phyloP scores from a whole-genome alignment of 2,888 invertebrate species.

The Xestia rhomboidea region DNA sequence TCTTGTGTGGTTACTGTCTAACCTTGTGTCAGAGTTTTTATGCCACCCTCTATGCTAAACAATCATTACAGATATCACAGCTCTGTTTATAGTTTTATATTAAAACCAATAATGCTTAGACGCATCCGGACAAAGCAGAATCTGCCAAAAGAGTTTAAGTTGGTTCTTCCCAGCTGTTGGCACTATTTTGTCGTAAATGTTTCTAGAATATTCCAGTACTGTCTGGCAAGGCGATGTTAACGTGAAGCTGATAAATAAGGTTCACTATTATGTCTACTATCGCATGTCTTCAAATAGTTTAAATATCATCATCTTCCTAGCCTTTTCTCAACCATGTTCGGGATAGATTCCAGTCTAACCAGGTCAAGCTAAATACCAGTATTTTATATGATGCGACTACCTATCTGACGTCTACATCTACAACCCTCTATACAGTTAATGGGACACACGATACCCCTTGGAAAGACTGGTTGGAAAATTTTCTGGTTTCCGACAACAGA shows the following conservation, averaged over 20 bases:
- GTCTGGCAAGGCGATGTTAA: background rate
- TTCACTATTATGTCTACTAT: background rate
- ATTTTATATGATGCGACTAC: background rate
- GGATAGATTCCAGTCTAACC: background rate
- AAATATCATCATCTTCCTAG: background rate
- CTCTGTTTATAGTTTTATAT: background rate
- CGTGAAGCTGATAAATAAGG: background rate
- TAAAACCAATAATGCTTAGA: background rate
- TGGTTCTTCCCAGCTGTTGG: slow-evolving; percentile 1
- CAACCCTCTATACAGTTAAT: background rate
- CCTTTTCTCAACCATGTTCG: background rate
- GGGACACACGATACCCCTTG: background rate
- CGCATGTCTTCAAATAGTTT: background rate
- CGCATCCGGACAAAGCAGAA: too few relatives aligned
- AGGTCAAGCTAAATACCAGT: background rate
- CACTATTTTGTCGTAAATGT: background rate
- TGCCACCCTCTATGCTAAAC: background rate
- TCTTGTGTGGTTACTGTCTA: too few relatives aligned
- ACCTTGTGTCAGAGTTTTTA: too few relatives aligned
- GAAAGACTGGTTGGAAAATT: background rate
- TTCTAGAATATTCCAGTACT: background rate
- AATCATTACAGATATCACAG: background rate
- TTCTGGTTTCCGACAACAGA: background rate
- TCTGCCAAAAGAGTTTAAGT: slow-evolving; percentile 1
- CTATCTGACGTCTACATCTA: background rate